Conservation (phyloP, 2,888 invertebrate genomes). For the Agrotis clavis region DNA sequence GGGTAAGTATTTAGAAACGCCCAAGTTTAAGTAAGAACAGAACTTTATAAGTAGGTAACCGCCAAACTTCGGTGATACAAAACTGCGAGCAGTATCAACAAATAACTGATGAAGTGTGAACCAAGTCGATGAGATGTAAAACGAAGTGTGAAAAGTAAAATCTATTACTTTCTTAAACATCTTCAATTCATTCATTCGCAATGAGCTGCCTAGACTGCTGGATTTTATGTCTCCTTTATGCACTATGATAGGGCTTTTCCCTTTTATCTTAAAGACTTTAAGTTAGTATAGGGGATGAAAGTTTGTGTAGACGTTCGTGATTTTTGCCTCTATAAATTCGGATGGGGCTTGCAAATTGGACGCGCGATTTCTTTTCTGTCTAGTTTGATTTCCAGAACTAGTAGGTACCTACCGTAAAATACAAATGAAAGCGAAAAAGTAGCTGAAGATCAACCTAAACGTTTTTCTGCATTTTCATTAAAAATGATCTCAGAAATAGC, state of each 20-base stretch:
- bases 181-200: background rate
- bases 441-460: background rate
- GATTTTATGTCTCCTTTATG: no score
- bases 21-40: conserved; percentile 16
- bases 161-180: background rate
- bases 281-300: background rate
- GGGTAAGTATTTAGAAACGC: background rate
- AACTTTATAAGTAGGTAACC: background rate
- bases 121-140: background rate
- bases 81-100: background rate
- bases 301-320: background rate
- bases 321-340: background rate
- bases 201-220: background rate
- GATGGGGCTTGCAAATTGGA: no score
- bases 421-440: background rate
- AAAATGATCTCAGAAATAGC: background rate
- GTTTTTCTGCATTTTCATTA: background rate
- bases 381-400: no score
- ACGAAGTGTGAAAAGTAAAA: background rate
- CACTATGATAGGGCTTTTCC: background rate
- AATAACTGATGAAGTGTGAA: background rate
- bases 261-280: no score
- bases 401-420: background rate
- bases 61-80: conserved; percentile 19
- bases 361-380: no score